phyloP scores from a whole-genome alignment of 2,888 invertebrate species.

The Spatulosminthurus flaviceps region DNA sequence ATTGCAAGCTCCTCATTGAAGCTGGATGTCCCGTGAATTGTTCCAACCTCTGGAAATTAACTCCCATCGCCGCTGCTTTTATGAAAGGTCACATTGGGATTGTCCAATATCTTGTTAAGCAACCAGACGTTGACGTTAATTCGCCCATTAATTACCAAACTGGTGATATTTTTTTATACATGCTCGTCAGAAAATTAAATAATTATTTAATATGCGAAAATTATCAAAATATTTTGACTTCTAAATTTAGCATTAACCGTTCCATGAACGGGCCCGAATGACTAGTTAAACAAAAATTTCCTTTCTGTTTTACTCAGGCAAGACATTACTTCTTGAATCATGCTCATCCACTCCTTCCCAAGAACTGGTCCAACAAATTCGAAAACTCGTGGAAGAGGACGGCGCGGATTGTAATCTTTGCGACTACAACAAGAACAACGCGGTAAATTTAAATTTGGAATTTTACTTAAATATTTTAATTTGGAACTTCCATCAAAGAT shows the following conservation, averaged over 20 bases:
- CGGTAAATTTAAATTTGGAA: too few species aligned
- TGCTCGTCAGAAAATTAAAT: too few species aligned
- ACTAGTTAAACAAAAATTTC: too few species aligned
- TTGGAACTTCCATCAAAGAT: too few species aligned
- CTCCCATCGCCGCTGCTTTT: constrained; percentile 69
- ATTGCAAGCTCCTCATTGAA: constrained; percentile 67
- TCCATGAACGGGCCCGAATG: too few species aligned
- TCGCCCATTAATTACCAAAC: constrained; percentile 53
- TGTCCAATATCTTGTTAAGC: constrained; percentile 67
- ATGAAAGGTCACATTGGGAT: constrained; percentile 67
- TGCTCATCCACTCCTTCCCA: constrained; percentile 43
- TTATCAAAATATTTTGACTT: too few species aligned
- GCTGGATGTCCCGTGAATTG: constrained; percentile 66
- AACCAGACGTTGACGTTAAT: constrained; percentile 65
- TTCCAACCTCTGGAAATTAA: constrained; percentile 69
- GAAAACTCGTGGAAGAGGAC: constrained; percentile 67
- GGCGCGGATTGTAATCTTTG: constrained; percentile 66
- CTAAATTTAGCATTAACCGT: too few species aligned
- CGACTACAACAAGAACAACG: constrained; percentile 66
- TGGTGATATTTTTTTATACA: constrained; percentile 53
- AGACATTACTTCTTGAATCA: constrained; percentile 55
- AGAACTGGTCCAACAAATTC: constrained; percentile 60
- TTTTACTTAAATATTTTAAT: too few species aligned
- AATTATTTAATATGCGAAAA: too few species aligned
- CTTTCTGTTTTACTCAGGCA: constrained; percentile 41